Evolutionary conservation across 1,140 invertebrate species (phyloP).

Genomic region (Cydia fagiglandana): DNA sequence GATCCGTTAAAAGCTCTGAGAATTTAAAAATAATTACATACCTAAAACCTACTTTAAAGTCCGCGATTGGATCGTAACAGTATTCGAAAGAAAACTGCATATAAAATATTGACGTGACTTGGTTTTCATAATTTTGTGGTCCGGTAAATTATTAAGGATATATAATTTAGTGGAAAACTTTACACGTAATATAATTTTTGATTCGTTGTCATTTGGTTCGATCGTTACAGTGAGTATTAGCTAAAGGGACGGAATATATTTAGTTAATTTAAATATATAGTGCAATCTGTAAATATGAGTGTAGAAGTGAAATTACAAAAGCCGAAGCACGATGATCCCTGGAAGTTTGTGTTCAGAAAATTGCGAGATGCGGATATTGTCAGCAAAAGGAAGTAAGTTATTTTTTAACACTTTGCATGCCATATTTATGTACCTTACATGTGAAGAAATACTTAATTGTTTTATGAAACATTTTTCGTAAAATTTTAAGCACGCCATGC

Average conservation of each 20-base stretch:
- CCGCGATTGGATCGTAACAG: background rate
- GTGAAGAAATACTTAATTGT: no score
- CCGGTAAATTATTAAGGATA: no score
- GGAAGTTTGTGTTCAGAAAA: constrained; percentile 66
- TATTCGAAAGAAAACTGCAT: background rate
- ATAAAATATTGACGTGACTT: no score
- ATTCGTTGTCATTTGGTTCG: no score
- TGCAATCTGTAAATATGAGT: constrained; percentile 41
- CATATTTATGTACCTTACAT: no score
- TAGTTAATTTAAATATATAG: background rate
- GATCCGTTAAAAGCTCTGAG: constrained; percentile 16
- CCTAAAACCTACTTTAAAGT: background rate
- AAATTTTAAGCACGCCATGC: no score
- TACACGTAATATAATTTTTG: no score
- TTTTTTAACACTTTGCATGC: background rate
- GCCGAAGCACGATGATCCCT: constrained; percentile 51
- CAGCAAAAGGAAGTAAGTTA: constrained; percentile 60
- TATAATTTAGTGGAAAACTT: no score
- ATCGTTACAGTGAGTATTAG: background rate
- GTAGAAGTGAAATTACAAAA: constrained; percentile 35
- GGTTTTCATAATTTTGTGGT: no score
- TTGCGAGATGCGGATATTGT: constrained; percentile 67
- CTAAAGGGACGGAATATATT: background rate
- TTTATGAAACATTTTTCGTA: no score
- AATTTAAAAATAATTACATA: background rate